Evolutionary conservation across 2,797 vertebrate species (phyloP).

Genomic region (Lacerta bilineata): DNA sequence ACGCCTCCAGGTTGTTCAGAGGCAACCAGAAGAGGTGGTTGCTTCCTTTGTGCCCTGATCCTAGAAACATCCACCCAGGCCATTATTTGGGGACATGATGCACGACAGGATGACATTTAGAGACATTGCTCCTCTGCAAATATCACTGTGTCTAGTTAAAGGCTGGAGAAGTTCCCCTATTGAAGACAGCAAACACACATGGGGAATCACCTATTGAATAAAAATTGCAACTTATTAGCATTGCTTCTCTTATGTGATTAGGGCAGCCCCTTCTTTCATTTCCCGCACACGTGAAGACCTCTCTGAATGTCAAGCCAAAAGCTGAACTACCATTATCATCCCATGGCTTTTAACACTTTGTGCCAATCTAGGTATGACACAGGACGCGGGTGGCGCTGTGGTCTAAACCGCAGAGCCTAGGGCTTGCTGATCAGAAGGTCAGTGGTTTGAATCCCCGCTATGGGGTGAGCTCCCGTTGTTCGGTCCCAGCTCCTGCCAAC

Average conservation of each 20-base stretch:
- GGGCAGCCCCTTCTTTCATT: neutral
- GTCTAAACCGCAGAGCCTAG: no score
- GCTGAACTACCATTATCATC: neutral
- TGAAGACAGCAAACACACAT: neutral
- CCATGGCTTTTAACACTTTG: neutral
- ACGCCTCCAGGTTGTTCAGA: neutral
- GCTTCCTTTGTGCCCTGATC: neutral
- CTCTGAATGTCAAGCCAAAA: neutral
- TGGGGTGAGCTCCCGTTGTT: no score
- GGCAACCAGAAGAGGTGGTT: neutral
- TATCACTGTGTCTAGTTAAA: no score
- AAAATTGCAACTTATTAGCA: neutral
- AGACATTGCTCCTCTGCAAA: neutral
- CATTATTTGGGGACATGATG: no score
- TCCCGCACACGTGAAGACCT: neutral
- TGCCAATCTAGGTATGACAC: neutral
- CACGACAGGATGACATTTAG: no score
- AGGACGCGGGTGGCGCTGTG: no score
- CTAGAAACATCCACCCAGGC: neutral
- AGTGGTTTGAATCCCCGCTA: no score
- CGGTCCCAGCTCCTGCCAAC: no score
- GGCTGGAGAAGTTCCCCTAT: neutral
- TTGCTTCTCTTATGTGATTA: neutral
- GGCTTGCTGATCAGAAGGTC: no score
- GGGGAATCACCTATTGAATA: neutral